phyloP scores from a whole-genome alignment of 1,140 invertebrate species.

The Leptinotarsa lineolata region DNA sequence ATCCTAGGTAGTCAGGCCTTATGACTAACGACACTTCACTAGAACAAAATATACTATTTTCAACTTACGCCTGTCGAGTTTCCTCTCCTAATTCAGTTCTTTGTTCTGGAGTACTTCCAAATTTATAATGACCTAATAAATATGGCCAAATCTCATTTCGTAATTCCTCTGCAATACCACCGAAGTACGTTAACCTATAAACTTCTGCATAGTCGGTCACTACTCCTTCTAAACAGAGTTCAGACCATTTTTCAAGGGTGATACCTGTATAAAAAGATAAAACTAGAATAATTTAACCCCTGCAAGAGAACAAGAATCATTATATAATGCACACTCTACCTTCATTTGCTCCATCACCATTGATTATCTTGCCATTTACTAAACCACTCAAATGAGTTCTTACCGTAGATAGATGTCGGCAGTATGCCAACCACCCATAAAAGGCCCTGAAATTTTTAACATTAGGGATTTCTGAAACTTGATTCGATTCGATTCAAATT shows the following conservation, averaged over 20 bases:
- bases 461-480: background rate
- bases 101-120: conserved; percentile 74
- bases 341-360: conserved; percentile 56
- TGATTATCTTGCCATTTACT: conserved; percentile 71
- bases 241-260: conserved; percentile 70
- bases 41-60: no score
- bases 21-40: no score
- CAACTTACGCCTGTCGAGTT: conserved; percentile 64
- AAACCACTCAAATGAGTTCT: conserved; percentile 89
- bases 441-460: conserved; percentile 70
- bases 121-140: conserved; percentile 83
- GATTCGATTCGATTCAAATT: background rate
- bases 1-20: no score
- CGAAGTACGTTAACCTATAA: conserved; percentile 83
- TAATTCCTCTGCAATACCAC: conserved; percentile 79
- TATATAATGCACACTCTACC: conserved; percentile 53
- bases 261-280: conserved; percentile 58
- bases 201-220: conserved; percentile 72
- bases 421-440: conserved; percentile 95
- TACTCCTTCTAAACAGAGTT: conserved; percentile 65
- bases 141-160: conserved; percentile 90
- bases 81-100: conserved; percentile 69
- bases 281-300: background rate
- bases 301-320: no score
- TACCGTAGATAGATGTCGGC: conserved; percentile 88